Conservation (phyloP, 1,140 invertebrate species). For the Thaumetopoea pityocampa region DNA sequence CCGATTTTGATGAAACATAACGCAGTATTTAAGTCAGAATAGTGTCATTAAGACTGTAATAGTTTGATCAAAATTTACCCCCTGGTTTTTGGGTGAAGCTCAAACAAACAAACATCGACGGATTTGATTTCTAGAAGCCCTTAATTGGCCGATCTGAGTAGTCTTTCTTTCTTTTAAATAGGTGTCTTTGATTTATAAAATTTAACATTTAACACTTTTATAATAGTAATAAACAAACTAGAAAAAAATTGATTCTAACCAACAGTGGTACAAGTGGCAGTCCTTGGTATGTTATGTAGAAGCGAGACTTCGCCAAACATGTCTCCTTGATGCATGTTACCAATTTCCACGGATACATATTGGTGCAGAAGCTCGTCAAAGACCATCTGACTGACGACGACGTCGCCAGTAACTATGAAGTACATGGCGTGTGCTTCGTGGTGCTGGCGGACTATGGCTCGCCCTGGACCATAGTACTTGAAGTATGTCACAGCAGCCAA, state of each 20-base stretch:
- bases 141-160: too few relatives aligned
- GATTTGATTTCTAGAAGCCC: too few relatives aligned
- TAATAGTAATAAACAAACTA: too few relatives aligned
- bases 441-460: conserved; percentile 77
- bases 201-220: too few relatives aligned
- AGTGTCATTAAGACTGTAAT: too few relatives aligned
- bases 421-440: conserved; percentile 77
- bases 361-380: conserved; percentile 72
- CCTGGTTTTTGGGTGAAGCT: too few relatives aligned
- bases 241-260: conserved; percentile 73
- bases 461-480: conserved; percentile 73
- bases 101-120: too few relatives aligned
- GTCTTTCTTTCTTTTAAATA: too few relatives aligned
- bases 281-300: conserved; percentile 76
- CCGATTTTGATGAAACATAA: too few relatives aligned
- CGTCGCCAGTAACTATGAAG: conserved; percentile 78
- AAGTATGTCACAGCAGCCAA: conserved; percentile 76
- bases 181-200: too few relatives aligned
- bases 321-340: conserved; percentile 69
- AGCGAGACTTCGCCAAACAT: conserved; percentile 81
- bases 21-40: too few relatives aligned
- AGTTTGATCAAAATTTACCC: too few relatives aligned
- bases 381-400: conserved; percentile 66
- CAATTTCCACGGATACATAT: conserved; percentile 63
- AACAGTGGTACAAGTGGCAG: conserved; percentile 75